phyloP scores from a whole-genome alignment of 1,140 invertebrate species.

The Mactra quadrangularis region DNA sequence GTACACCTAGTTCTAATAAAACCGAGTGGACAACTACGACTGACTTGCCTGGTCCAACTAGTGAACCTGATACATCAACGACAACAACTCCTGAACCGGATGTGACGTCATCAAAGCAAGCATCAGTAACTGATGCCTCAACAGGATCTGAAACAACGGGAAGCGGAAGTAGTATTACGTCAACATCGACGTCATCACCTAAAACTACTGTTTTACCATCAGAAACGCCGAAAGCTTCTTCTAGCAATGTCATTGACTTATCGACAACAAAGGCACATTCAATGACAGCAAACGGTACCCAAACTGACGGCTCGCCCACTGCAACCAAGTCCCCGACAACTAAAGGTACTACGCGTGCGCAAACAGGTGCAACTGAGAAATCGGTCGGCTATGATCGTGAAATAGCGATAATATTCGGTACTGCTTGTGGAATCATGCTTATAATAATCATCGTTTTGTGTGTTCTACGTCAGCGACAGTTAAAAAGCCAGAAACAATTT shows the following conservation, averaged over 20 bases:
- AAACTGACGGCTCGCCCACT: not conserved
- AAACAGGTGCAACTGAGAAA: constrained; percentile 2
- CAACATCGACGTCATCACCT: not conserved
- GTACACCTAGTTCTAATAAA: too few species aligned
- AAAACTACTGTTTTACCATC: not conserved
- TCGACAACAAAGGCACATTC: constrained; percentile 16
- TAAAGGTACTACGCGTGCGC: not conserved
- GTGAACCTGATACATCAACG: not conserved
- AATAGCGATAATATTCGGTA: constrained; percentile 54
- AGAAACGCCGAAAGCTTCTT: not conserved
- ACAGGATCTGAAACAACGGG: not conserved
- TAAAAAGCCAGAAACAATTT: constrained; percentile 18
- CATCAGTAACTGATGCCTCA: not conserved
- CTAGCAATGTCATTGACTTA: not conserved
- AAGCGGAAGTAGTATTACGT: not conserved
- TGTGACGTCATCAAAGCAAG: not conserved
- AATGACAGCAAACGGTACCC: not conserved
- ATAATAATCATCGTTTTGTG: constrained; percentile 24
- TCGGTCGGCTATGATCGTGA: constrained; percentile 30
- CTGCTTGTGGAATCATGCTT: constrained; percentile 32
- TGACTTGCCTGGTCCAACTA: too few species aligned
- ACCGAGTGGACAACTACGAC: too few species aligned
- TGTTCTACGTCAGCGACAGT: not conserved
- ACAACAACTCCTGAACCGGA: not conserved
- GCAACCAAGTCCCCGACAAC: not conserved